Base-by-base conservation (phyloP, 1,140 invertebrate genomes). In the Diorhabda elongata region DNA sequence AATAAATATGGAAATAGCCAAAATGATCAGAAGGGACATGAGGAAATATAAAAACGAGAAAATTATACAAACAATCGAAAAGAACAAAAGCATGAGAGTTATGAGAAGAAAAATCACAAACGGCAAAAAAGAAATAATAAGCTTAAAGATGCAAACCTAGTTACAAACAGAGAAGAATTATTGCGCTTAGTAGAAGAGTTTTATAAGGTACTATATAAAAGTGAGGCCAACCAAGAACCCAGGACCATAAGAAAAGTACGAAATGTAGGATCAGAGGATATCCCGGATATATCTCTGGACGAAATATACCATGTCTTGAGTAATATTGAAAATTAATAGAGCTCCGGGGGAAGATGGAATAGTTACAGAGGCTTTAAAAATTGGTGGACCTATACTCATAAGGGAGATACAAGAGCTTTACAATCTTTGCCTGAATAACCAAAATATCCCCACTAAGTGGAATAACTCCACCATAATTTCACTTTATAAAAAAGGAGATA, bases 61-160 rank as follows among this genome's bases (percentile, higher is more conserved):
- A 65, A 56, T 58, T 42, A 42, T 41, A 44, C n/a, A 65, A 6
- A 59, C 68, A 43, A 69, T 65, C 4, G 44, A 64, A 60, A 42
- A 69, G 9, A 64, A 64, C 44, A 61, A 44, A 58, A 64, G 59
- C 47, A 68, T 68, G 66, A 68, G 47, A n/a, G 57, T 69, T n/a
- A 42, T 65, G 47, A 56, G 63, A 43, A 44, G 42, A n/a, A 64
- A 64, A 59, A 26, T 64, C 5, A 58, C 9, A 69, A 69, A 8
- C 61, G 61, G 62, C 3, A 69, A 69, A 44, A 64, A 59, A 65
- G 9, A 67, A 57, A 67, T 67, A 26, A 56, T 45, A n/a, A 60
- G 56, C 5, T 11, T 47, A 67, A 67, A 56, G 42, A 67, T 9
- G 43, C 42, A 67, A 67, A 60, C 62, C 26, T 44, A 42, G 3